Evolutionary conservation across 1,140 invertebrate genomes (phyloP), one percentile per base, ranked within the genome.

Genomic region (Drosophila equinoxialis): DNA sequence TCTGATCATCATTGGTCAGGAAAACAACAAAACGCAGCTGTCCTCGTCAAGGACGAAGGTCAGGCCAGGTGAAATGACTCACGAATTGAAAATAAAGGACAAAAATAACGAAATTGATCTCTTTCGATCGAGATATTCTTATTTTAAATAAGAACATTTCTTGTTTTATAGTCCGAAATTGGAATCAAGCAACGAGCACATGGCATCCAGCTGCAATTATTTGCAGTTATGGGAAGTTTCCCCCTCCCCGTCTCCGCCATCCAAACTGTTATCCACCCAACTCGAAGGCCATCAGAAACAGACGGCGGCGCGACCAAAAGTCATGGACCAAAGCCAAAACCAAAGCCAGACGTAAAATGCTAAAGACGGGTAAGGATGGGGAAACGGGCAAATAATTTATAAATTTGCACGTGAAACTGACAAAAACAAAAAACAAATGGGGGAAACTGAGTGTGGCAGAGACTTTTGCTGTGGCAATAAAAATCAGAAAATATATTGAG

Each of bases 361-460:
- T 61, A 79, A 62, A 23, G 45, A 1, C 8, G 2, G 17, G 4
- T 3, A 26, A 3, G 20, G 45, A 10, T 3, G 20, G 59, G 68
- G 57, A 35, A 23, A 64, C 30, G 45, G 66, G 67, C 33, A 68
- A 79, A 71, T 68, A 83, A 89, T 87, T 87, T 84, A 87, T 83
- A 87, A 89, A 89, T 87, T 87, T 74, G 80, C 83, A 87, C 84
- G 84, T 89, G 84, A 84, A 89, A 74, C 80, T 89, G 84, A 84
- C 80, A 83, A 87, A 83, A 75, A 67, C 48, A 74, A 72, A 87
- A 79, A 87, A 87, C 79, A 79, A 87, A 87, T 79, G 87, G 79
- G 4, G 11, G 8, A n/a, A 20, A 51, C 45, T 33, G 55, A 33
- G 26, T 33, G 55, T 30, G n/a, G 20, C 23, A 58, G 55, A 58